Evolutionary conservation across 2,797 vertebrate species (phyloP).

Genomic region (Anguilla megastoma): DNA sequence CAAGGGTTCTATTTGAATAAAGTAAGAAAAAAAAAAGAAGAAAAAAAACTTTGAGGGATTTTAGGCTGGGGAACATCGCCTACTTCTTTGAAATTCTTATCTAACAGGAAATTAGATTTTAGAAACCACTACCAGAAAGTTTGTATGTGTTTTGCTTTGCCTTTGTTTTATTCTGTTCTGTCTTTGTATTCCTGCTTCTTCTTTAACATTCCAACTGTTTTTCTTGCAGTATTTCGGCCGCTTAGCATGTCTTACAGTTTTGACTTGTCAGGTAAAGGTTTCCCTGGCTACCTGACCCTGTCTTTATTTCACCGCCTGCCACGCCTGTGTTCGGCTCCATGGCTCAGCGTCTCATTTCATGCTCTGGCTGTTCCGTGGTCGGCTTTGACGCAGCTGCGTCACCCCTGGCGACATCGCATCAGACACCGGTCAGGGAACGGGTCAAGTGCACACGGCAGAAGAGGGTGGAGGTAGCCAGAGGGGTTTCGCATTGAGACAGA

Average conservation of each 20-base stretch:
- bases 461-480: not conserved
- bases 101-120: not conserved
- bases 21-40: not conserved
- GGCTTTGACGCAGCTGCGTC: constrained; percentile 15
- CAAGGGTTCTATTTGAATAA: not conserved
- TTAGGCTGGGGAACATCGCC: not conserved
- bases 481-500: not conserved
- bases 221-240: constrained; percentile 89
- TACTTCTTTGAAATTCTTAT: not conserved
- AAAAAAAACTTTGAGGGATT: not conserved
- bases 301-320: constrained; percentile 57
- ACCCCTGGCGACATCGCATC: constrained; percentile 44
- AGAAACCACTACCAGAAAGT: not conserved
- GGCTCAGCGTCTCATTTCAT: constrained; percentile 64
- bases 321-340: constrained; percentile 58
- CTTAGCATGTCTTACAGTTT: constrained; percentile 99
- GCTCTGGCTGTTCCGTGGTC: constrained; percentile 58
- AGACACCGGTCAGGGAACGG: constrained; percentile 53
- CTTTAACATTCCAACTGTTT: constrained; percentile 70
- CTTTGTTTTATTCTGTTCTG: not conserved
- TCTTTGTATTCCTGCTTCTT: constrained; percentile 17
- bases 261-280: constrained; percentile 96
- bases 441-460: constrained; percentile 33
- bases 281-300: constrained; percentile 70
- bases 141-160: not conserved